A percentile compares a stretch with the other conserved stretches of the same genome.
Conservation (phyloP, 2,797 vertebrate genomes). For the Enteromius thamalakanensis region DNA sequence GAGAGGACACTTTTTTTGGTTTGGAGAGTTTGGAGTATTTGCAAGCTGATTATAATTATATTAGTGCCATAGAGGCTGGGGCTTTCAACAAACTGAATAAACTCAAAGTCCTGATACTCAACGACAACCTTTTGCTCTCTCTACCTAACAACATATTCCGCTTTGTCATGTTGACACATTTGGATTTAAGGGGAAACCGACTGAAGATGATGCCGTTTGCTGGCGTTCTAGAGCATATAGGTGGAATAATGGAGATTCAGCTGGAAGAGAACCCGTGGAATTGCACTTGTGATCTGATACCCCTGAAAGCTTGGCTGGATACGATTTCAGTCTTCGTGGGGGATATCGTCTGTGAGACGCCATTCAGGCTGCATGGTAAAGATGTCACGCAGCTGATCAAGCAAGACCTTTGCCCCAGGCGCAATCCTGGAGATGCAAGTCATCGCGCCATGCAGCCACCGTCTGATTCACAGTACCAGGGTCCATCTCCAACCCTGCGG, state of each 20-base stretch:
- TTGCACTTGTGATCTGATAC: constrained; percentile 95
- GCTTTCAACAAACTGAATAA: constrained; percentile 96
- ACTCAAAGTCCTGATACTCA: constrained; percentile 96
- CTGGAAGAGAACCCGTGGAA: constrained; percentile 99
- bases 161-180: constrained; percentile 95
- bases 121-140: constrained; percentile 94
- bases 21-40: constrained; percentile 96
- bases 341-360: constrained; percentile 96
- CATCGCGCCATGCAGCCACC: constrained; percentile 80
- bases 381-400: constrained; percentile 95
- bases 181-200: constrained; percentile 95
- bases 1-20: constrained; percentile 90
- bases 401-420: constrained; percentile 94
- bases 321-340: constrained; percentile 96
- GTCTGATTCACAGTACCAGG: constrained; percentile 84
- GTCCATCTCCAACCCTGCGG: constrained; percentile 82
- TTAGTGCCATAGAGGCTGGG: constrained; percentile 91
- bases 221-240: constrained; percentile 95
- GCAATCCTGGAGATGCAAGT: constrained; percentile 80
- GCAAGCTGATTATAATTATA: constrained; percentile 98
- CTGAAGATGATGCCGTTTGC: constrained; percentile 95
- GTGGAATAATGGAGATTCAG: constrained; percentile 98
- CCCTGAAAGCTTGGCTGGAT: constrained; percentile 96
- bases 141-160: constrained; percentile 97
- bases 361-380: constrained; percentile 94